Evolutionary conservation across 2,113 vertebrate genomes (phyloP).

Genomic region (Thymallus thymallus): DNA sequence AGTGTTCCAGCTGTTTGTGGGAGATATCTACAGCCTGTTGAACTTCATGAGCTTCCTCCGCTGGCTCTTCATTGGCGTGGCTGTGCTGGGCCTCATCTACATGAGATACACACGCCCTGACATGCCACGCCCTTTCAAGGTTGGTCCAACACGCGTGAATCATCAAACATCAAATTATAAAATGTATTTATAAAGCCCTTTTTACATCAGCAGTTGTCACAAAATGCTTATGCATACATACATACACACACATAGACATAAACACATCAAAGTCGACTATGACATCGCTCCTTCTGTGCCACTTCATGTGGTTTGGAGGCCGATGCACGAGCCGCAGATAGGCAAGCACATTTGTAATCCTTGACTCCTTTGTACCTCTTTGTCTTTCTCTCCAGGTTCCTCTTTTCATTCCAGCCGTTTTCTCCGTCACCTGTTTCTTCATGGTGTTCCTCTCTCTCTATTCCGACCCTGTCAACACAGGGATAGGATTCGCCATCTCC

Average conservation of each 20-base stretch:
- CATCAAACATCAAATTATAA: too few relatives aligned
- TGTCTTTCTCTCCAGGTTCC: conserved; percentile 81
- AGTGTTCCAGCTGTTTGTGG: conserved; percentile 87
- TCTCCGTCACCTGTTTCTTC: conserved; percentile 90
- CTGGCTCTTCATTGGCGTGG: conserved; percentile 94
- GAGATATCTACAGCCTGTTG: conserved; percentile 92
- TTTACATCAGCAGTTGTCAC: too few relatives aligned
- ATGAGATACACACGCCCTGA: conserved; percentile 88
- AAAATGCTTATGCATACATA: too few relatives aligned
- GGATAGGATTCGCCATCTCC: conserved; percentile 90
- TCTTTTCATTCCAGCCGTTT: conserved; percentile 87
- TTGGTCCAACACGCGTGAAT: conserved; percentile 46
- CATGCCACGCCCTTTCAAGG: conserved; percentile 95
- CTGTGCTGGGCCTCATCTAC: conserved; percentile 90
- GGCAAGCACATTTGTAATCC: too few relatives aligned
- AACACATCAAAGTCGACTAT: too few relatives aligned
- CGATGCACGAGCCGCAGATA: too few relatives aligned
- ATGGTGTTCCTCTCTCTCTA: conserved; percentile 95
- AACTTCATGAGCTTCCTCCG: conserved; percentile 97
- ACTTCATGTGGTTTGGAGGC: too few relatives aligned
- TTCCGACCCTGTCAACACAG: conserved; percentile 89
- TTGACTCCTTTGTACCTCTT: neutral
- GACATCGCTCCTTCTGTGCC: too few relatives aligned
- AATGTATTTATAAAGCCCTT: too few relatives aligned
- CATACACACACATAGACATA: too few relatives aligned